phyloP scores from a whole-genome alignment of 2,888 invertebrate genomes.

The Cloeon dipterum region DNA sequence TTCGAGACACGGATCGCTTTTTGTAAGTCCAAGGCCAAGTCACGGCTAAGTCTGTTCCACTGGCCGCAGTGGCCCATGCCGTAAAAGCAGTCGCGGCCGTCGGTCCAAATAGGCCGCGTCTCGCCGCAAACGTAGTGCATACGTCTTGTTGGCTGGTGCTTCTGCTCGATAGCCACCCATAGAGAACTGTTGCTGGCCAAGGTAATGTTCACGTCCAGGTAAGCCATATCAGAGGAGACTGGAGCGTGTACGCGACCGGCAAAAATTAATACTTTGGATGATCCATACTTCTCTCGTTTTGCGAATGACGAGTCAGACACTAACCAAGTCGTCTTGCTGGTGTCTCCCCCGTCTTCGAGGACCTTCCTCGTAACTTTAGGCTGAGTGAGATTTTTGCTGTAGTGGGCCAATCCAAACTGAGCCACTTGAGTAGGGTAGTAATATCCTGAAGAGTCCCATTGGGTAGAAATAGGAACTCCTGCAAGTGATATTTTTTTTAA shows the following conservation, averaged over 20 bases:
- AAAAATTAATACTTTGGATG: conserved; percentile 44
- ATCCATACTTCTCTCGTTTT: conserved; percentile 29
- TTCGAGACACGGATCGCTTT: conserved; percentile 57
- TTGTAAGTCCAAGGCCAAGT: conserved; percentile 72
- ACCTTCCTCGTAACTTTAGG: conserved; percentile 48
- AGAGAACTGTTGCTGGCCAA: conserved; percentile 1
- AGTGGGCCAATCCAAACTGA: conserved; percentile 92
- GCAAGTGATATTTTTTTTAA: background rate
- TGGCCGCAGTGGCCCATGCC: conserved; percentile 37
- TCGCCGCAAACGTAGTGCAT: conserved; percentile 1
- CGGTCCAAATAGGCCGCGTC: background rate
- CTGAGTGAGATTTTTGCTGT: conserved; percentile 80
- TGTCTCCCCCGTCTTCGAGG: conserved; percentile 49
- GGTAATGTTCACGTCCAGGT: background rate
- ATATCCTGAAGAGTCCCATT: conserved; percentile 91
- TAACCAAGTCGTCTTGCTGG: conserved; percentile 41
- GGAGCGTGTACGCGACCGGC: no score
- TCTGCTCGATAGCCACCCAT: conserved; percentile 30
- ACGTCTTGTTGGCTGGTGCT: no score
- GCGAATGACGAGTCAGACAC: conserved; percentile 44
- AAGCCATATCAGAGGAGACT: no score
- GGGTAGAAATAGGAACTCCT: conserved; percentile 78
- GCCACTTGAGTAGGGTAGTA: conserved; percentile 98
- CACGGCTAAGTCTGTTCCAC: conserved; percentile 66
- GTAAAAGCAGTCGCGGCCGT: conserved; percentile 53